A percentile compares a stretch with the other conserved stretches of the same genome.
These are phyloP conservation scores for Uropsilus gracilis DNA, from an alignment of 2,113 vertebrate species.

Conservation along the genomic window DNA sequence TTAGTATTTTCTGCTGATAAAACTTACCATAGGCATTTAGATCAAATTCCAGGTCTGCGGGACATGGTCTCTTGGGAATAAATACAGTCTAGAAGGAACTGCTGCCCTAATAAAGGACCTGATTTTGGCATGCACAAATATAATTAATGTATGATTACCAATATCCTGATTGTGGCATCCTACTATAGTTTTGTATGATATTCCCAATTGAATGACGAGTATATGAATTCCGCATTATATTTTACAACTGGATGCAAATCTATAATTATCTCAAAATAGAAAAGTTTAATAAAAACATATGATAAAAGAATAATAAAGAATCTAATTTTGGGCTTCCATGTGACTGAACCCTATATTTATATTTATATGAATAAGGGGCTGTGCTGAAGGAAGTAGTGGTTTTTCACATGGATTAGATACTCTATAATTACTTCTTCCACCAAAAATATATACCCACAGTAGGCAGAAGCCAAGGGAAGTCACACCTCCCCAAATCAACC, in stretches of 20 bases:
- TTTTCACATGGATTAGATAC: not conserved
- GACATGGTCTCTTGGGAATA: not conserved
- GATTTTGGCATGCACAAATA: too few species aligned
- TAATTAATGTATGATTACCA: not conserved
- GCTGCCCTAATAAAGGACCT: slow-evolving; percentile 53
- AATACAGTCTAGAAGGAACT: slow-evolving; percentile 52
- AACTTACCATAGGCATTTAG: not conserved
- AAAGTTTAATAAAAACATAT: not conserved
- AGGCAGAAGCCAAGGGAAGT: not conserved
- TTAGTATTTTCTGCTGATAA: not conserved
- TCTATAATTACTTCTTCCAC: slow-evolving; percentile 30
- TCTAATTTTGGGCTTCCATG: slow-evolving; percentile 65
- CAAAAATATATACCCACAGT: not conserved
- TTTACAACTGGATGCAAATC: not conserved
- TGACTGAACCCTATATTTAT: slow-evolving; percentile 57
- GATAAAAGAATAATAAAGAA: too few species aligned
- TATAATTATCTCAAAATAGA: not conserved
- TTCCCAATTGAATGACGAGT: not conserved
- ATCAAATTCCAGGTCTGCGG: not conserved
- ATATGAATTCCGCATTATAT: not conserved
- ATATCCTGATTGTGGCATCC: not conserved
- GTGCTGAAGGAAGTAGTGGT: slow-evolving; percentile 58
- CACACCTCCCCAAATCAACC: not conserved
- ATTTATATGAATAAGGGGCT: slow-evolving; percentile 26
- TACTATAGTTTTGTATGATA: not conserved